Percentiles rank a stretch among this genome's conserved stretches.
phyloP scores from a whole-genome alignment of 53 echinoderm and acorn worm genomes.

The Arbacia lixula region DNA sequence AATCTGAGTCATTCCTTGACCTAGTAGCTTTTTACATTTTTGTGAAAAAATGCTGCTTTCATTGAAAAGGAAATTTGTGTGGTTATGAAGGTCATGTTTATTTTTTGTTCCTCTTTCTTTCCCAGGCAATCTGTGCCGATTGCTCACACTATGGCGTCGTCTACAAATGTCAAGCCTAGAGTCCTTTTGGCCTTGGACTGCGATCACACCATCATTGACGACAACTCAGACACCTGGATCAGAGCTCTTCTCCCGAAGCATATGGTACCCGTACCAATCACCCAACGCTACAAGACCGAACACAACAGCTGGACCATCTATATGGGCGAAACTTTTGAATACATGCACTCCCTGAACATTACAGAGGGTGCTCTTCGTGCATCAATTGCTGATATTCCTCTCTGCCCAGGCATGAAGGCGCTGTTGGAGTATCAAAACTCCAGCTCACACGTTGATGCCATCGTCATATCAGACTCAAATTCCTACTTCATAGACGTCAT shows the following conservation, averaged over 20 bases:
- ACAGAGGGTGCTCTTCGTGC: conserved; percentile 57
- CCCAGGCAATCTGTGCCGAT: too few species aligned
- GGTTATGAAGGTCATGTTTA: too few species aligned
- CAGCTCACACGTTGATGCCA: conserved; percentile 57
- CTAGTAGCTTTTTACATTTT: too few species aligned
- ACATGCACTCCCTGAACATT: conserved; percentile 65
- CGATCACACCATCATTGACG: conserved; percentile 91
- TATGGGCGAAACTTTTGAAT: conserved; percentile 82
- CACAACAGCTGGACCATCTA: conserved; percentile 80
- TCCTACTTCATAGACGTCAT: conserved; percentile 76
- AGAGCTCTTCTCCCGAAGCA: conserved; percentile 67
- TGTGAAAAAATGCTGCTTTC: too few species aligned
- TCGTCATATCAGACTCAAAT: conserved; percentile 91
- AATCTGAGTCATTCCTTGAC: too few species aligned
- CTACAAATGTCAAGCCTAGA: not conserved
- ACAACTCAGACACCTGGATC: conserved; percentile 88
- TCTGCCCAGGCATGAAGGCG: conserved; percentile 78
- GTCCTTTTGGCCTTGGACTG: conserved; percentile 69
- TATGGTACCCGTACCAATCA: conserved; percentile 64
- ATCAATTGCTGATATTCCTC: conserved; percentile 63
- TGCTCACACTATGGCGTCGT: not conserved
- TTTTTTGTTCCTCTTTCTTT: too few species aligned
- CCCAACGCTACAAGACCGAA: conserved; percentile 53
- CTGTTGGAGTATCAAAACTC: conserved; percentile 69
- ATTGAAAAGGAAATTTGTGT: too few species aligned